A percentile compares a stretch with the other conserved stretches of the same genome.
phyloP scores from a whole-genome alignment of 92 coral and sea anemone species.

The Zoanthus sociatus region DNA sequence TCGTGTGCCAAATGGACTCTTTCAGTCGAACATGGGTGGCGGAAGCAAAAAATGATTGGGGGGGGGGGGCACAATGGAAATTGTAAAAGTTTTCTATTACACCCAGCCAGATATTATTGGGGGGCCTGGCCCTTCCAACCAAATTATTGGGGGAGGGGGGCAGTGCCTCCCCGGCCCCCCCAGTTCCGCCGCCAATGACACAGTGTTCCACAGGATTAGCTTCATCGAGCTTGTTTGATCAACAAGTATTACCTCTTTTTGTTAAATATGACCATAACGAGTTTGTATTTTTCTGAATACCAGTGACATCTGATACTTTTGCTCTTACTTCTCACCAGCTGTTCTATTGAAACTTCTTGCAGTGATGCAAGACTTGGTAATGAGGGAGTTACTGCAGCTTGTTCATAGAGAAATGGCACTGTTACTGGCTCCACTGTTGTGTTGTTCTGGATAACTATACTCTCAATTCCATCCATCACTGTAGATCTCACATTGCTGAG shows the following conservation, averaged over 20 bases:
- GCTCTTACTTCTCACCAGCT: conserved; percentile 46
- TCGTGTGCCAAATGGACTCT: conserved; percentile 46
- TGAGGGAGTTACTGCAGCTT: conserved; percentile 41
- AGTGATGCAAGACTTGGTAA: conserved; percentile 62
- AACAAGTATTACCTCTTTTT: conserved; percentile 61
- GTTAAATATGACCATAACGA: conserved; percentile 51
- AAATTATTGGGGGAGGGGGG: too few relatives aligned
- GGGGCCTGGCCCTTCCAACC: too few relatives aligned
- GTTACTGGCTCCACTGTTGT: conserved; percentile 52
- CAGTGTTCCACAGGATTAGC: conserved; percentile 64
- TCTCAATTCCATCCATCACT: conserved; percentile 43
- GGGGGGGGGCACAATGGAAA: too few relatives aligned
- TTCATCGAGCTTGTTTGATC: conserved; percentile 67
- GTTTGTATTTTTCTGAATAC: conserved; percentile 43
- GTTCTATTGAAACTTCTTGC: conserved; percentile 59
- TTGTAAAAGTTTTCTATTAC: too few relatives aligned
- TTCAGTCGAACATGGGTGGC: conserved; percentile 42
- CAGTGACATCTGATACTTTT: conserved; percentile 48
- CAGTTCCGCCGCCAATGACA: neutral
- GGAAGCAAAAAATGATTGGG: too few relatives aligned
- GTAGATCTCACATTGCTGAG: conserved; percentile 51
- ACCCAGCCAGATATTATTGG: too few relatives aligned
- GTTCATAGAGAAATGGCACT: conserved; percentile 50
- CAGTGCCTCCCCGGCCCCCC: too few relatives aligned
- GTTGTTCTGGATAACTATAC: conserved; percentile 55